A percentile compares a stretch with the other conserved stretches of the same genome.
Evolutionary conservation across 2,113 vertebrate genomes (phyloP).

Genomic region (Lonchura striata): DNA sequence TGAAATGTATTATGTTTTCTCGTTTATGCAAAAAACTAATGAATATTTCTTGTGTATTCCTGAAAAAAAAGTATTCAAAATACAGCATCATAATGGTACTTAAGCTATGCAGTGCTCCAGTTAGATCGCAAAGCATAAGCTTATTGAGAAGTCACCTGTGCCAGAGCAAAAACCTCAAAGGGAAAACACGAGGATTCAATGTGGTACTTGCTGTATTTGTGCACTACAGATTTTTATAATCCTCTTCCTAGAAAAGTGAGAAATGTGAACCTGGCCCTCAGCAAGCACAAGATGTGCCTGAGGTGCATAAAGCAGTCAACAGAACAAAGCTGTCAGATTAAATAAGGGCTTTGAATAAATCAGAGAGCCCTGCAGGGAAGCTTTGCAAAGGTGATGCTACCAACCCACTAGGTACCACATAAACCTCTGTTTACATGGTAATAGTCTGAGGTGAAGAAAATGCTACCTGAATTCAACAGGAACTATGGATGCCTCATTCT

Average conservation of each 20-base stretch:
- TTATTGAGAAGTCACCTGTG: not conserved
- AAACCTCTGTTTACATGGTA: not conserved
- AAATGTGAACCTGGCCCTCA: not conserved
- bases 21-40: not conserved
- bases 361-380: not conserved
- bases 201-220: not conserved
- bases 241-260: not conserved
- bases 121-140: not conserved
- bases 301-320: not conserved
- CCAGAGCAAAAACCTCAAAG: not conserved
- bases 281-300: not conserved
- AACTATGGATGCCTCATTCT: not conserved
- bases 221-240: not conserved
- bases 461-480: not conserved
- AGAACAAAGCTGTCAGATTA: not conserved
- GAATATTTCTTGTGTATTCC: not conserved
- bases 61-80: not conserved
- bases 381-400: not conserved
- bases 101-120: not conserved
- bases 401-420: not conserved
- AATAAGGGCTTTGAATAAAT: not conserved
- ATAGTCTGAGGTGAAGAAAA: not conserved
- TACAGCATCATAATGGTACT: not conserved
- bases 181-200: not conserved
- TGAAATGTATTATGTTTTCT: not conserved